Conservation (phyloP, 1,140 invertebrate species). For the Samia ricini region DNA sequence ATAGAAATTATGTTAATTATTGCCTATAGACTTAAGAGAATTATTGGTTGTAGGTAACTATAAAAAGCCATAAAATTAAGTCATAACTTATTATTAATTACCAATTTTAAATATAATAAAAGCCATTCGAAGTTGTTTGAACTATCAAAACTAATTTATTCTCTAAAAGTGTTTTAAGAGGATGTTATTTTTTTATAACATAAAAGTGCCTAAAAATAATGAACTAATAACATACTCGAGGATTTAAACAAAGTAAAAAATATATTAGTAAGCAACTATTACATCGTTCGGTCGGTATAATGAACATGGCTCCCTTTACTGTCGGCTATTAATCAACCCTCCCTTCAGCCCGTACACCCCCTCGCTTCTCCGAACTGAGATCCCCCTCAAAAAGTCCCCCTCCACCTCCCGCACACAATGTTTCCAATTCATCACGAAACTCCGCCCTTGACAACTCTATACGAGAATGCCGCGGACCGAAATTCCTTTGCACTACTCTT, state of each 20-base stretch:
- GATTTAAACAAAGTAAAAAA: slow-evolving; percentile 55
- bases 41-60: background rate
- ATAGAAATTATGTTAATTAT: background rate
- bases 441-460: slow-evolving; percentile 79
- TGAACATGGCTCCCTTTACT: slow-evolving; percentile 74
- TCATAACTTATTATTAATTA: slow-evolving; percentile 46
- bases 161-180: slow-evolving; percentile 48
- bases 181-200: slow-evolving; percentile 66
- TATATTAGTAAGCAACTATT: slow-evolving; percentile 74
- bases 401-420: slow-evolving; percentile 52
- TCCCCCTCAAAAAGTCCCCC: slow-evolving; percentile 59
- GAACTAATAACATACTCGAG: slow-evolving; percentile 60
- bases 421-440: slow-evolving; percentile 76
- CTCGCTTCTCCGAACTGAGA: slow-evolving; percentile 27
- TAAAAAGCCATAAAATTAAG: slow-evolving; percentile 40
- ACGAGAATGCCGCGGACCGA: slow-evolving; percentile 54
- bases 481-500: slow-evolving; percentile 36
- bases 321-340: slow-evolving; percentile 66
- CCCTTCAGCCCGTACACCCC: slow-evolving; percentile 41
- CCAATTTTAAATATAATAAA: slow-evolving; percentile 35
- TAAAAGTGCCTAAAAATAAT: slow-evolving; percentile 71
- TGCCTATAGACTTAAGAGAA: background rate
- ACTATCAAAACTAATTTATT: slow-evolving; percentile 39
- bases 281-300: slow-evolving; percentile 72
- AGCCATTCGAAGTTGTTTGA: slow-evolving; percentile 35